Conservation (phyloP, 2,113 vertebrate species). For the Crocuta crocuta region DNA sequence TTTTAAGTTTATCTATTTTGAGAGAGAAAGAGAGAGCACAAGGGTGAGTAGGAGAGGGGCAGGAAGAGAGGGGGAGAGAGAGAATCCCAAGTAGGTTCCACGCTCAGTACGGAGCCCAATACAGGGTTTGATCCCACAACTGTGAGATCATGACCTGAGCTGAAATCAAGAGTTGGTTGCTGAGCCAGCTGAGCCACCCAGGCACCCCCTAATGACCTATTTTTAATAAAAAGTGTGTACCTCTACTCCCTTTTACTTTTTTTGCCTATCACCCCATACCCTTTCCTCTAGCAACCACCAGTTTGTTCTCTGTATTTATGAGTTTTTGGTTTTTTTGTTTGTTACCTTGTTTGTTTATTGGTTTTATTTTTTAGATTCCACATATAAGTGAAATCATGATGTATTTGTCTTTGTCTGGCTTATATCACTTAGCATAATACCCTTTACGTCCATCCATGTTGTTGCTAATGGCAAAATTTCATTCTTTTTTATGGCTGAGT, state of each 20-base stretch:
- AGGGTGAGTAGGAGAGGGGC: too few species aligned
- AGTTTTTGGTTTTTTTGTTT: not conserved
- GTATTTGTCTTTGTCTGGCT: not conserved
- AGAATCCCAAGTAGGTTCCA: not conserved
- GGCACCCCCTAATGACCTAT: not conserved
- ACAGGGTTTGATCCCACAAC: not conserved
- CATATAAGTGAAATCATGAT: not conserved
- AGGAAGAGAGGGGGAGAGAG: too few species aligned
- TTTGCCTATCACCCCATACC: not conserved
- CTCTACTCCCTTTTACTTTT: not conserved
- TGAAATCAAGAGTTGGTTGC: not conserved
- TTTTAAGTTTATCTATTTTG: too few species aligned
- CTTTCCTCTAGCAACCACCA: not conserved
- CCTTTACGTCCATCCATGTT: not conserved
- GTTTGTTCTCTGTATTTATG: not conserved
- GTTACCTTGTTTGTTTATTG: not conserved
- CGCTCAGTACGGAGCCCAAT: not conserved
- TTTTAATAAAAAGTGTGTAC: not conserved
- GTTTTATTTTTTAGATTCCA: not conserved
- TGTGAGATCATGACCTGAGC: not conserved
- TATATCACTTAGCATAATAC: not conserved
- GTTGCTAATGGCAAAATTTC: not conserved
- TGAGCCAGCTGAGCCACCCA: not conserved
- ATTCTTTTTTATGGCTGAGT: not conserved
- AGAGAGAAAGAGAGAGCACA: too few species aligned